Base-by-base conservation (phyloP, 2,888 invertebrate genomes). In the Cyaniris semiargus region DNA sequence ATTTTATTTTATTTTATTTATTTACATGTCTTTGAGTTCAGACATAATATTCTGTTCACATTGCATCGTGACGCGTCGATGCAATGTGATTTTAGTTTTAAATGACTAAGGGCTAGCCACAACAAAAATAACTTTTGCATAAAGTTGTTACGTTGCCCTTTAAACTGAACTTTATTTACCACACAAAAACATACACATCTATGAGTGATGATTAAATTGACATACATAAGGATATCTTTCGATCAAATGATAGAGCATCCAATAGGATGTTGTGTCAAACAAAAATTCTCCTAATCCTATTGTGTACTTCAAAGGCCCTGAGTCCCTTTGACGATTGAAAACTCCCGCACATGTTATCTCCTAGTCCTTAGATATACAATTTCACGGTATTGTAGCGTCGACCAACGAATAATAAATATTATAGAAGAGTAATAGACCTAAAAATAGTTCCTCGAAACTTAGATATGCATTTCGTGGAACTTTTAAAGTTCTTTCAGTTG, bases 241-340 rank as follows among this genome's bases (percentile, higher is more conserved):
- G 13, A 66, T 66, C 66, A 31, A 66, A 66, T 18, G 31, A 3
- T 31, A 66, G 10, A 23, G 21, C 23, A 66, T 13, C 23, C 27
- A 66, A 31, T 66, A 31, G 60, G 13, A 27, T 27, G 23, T 18
- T 66, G 66, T 66, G 66, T 66, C 66, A 66, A 66, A 31, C 66
- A 27, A 66, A 66, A 66, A 66, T 27, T 66, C 27, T 15, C 6
- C 18, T 27, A 13, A 27, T 66, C 66, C 27, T 66, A 66, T 31
- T 66, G 13, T 60, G 23, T 27, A 66, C 27, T 27, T 66, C 66
- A 66, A 66, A 66, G 66, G 27, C 27, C 5, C 13, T 23, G 18
- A 23, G 60, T 66, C 60, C 27, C 27, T 66, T 66, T 66, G 66
- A 66, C 27, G 27, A 66, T 66, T 66, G 66, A 66, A 60, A 66